Evolutionary conservation across 1,140 invertebrate genomes (phyloP), one percentile per base, ranked within the genome.

Genomic region (Dryas iulia): DNA sequence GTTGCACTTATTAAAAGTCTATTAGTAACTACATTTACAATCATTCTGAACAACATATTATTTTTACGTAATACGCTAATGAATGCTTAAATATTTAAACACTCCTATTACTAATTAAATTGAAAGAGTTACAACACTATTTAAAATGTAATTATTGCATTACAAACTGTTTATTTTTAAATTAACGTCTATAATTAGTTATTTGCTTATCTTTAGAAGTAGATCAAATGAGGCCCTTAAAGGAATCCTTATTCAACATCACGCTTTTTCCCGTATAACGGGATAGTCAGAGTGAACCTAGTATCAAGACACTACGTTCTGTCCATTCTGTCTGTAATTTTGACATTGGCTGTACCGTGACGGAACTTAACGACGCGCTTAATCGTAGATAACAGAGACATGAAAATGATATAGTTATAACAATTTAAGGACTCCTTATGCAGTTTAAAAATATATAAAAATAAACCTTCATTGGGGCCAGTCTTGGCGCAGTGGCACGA

Each of bases 101-200:
- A 47, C 18, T 21, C 7, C 39, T 47, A 47, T 47, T 47, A 47
- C 39, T 47, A 47, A 47, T 47, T 47, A 8, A 21, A 11, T 47
- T 47, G 39, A 21, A 47, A 47, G 39, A 47, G 39, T 47, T 47
- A 21, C 39, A 47, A 47, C 39, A 47, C 39, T 47, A 47, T 47
- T 21, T 21, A 47, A 47, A 47, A 10, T 47, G 39, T 21, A 47
- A 47, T 47, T 47, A 47, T 47, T 47, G 39, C 39, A 47, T 21
- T 47, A 35, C n/a, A 35, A 47, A 47, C 8, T 47, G 21, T 47
- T 47, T 47, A n/a, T 21, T 47, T 47, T 8, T 8, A 47, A 47
- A 21, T 21, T 21, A 7, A 5, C 21, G 7, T 47, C 7, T 47
- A 3, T 47, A 47, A 47, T 21, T 21, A 47, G 14, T 47, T 47